These are phyloP conservation scores for Cyanistes caeruleus DNA, from an alignment of 2,113 vertebrate species.

Conservation along the genomic window DNA sequence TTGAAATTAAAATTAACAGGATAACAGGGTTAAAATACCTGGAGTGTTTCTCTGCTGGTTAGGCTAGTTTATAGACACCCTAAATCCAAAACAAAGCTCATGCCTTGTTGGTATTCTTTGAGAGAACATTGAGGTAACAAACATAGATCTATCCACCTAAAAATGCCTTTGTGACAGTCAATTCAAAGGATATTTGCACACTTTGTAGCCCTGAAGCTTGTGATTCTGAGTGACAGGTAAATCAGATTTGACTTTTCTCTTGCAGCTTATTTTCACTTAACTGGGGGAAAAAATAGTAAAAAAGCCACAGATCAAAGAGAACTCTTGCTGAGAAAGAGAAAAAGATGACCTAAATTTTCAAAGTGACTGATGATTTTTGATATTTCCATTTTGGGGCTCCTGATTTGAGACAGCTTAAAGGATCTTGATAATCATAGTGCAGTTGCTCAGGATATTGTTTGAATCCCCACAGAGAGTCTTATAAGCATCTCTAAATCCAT, in stretches of 20 bases:
- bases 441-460: background rate
- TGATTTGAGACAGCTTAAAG: background rate
- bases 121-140: background rate
- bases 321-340: background rate
- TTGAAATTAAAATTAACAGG: background rate
- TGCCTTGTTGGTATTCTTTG: background rate
- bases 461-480: background rate
- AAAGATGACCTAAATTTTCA: conserved; percentile 4
- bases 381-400: background rate
- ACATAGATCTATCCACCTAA: background rate
- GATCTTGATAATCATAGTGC: background rate
- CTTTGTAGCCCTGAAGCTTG: background rate
- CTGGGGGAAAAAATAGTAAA: background rate
- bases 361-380: background rate
- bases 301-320: background rate
- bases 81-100: background rate
- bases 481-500: background rate
- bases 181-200: background rate
- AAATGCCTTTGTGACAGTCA: background rate
- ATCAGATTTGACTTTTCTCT: conserved; percentile 13
- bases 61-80: background rate
- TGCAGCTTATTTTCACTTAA: background rate
- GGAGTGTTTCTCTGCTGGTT: background rate
- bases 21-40: background rate
- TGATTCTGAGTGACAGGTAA: conserved; percentile 22